Percentiles rank a stretch among this genome's conserved stretches.
Evolutionary conservation across 2,113 vertebrate genomes (phyloP).

Genomic region (Oreochromis tanganicae): DNA sequence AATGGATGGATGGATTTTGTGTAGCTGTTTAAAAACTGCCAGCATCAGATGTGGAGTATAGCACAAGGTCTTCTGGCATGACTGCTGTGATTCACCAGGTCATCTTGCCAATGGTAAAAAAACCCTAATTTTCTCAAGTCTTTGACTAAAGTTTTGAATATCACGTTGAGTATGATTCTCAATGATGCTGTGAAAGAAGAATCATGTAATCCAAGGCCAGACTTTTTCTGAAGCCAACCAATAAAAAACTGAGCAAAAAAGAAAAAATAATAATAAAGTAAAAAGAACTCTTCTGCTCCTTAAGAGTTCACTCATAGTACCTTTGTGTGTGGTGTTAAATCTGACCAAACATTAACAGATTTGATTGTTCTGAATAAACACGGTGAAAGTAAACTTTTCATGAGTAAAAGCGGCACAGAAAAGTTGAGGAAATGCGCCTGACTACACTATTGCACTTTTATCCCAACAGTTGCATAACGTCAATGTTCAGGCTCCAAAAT

Average conservation of each 20-base stretch:
- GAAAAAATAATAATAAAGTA: background rate
- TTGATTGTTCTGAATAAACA: background rate
- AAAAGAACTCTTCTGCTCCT: fast-evolving
- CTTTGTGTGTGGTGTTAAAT: background rate
- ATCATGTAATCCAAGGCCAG: background rate
- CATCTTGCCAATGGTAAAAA: background rate
- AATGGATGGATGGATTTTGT: background rate
- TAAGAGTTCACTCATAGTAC: background rate
- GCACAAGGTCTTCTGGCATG: background rate
- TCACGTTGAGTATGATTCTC: fast-evolving
- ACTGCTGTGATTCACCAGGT: background rate
- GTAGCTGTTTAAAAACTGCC: background rate
- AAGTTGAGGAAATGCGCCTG: background rate
- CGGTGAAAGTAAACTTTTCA: background rate
- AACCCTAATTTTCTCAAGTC: fast-evolving
- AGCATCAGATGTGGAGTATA: background rate
- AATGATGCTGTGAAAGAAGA: background rate
- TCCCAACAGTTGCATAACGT: background rate
- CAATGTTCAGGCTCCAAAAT: background rate
- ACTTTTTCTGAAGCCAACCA: background rate
- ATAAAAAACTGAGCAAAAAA: background rate
- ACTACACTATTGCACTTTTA: background rate
- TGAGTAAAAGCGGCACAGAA: background rate
- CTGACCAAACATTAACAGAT: fast-evolving
- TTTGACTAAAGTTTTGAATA: background rate